Percentiles rank a stretch among this genome's conserved stretches.
Evolutionary conservation across 2,888 invertebrate genomes (phyloP).

Genomic region (Ichneumon xanthorius): DNA sequence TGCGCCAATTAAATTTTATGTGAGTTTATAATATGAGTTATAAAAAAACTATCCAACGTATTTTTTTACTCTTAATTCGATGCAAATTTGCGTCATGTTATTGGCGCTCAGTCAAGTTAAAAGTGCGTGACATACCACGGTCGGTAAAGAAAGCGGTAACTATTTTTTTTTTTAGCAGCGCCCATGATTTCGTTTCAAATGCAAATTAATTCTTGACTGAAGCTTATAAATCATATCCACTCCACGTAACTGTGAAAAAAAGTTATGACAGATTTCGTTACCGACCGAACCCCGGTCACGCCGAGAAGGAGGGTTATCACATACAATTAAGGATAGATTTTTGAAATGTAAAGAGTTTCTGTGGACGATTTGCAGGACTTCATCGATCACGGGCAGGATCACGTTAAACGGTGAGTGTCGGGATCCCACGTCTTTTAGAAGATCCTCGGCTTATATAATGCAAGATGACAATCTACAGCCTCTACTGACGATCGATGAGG

Average conservation of each 20-base stretch:
- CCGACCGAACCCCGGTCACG: too few relatives aligned
- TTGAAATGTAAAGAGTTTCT: neutral
- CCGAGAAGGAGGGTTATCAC: too few relatives aligned
- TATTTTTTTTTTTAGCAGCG: too few relatives aligned
- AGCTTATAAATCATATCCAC: neutral
- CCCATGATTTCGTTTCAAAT: neutral
- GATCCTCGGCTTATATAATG: conserved; percentile 91
- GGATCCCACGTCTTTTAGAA: conserved; percentile 87
- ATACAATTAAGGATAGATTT: too few relatives aligned
- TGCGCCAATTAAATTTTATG: neutral
- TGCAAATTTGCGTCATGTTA: neutral
- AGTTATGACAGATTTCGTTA: neutral
- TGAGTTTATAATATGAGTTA: neutral
- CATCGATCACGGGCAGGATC: conserved; percentile 88
- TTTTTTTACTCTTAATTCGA: neutral
- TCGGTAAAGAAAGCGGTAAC: too few relatives aligned
- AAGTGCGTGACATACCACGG: neutral
- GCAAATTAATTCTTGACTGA: neutral
- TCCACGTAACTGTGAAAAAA: neutral
- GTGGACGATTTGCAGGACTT: conserved; percentile 80
- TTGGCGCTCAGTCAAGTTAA: neutral
- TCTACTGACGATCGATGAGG: conserved; percentile 93
- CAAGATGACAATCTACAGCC: conserved; percentile 94
- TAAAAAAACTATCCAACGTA: neutral
- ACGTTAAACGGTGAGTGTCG: conserved; percentile 90